phyloP scores from a whole-genome alignment of 1,140 invertebrate species.

The Zaprionus vittiger region DNA sequence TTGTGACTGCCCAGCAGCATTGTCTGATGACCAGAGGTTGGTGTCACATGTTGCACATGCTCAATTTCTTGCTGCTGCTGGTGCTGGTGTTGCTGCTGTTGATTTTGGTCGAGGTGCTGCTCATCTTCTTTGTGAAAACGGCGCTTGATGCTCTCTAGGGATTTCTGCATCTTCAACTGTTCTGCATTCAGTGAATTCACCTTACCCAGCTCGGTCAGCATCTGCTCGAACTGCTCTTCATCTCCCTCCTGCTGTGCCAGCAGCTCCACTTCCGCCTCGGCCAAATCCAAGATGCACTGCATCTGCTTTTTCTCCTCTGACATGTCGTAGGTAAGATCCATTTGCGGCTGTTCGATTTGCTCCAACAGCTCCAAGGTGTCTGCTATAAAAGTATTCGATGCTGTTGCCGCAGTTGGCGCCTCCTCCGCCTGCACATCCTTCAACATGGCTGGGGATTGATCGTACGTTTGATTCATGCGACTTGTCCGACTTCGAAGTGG shows the following conservation, averaged over 20 bases:
- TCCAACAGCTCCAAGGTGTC: constrained; percentile 69
- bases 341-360: constrained; percentile 69
- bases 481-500: constrained; percentile 35
- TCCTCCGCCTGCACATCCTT: constrained; percentile 12
- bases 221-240: constrained; percentile 80
- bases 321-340: constrained; percentile 57
- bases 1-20: constrained; percentile 41
- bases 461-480: constrained; percentile 47
- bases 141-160: constrained; percentile 76
- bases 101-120: constrained; percentile 6
- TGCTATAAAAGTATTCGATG: constrained; percentile 31
- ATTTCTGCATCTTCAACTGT: constrained; percentile 79
- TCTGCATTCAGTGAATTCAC: constrained; percentile 65
- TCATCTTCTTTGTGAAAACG: constrained; percentile 65
- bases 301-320: constrained; percentile 67
- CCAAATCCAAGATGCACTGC: constrained; percentile 73
- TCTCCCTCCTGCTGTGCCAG: constrained; percentile 73
- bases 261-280: constrained; percentile 76
- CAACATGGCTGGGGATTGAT: constrained; percentile 16
- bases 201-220: constrained; percentile 73
- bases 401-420: not conserved
- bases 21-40: constrained; percentile 27
- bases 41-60: constrained; percentile 19
- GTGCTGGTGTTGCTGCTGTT: constrained; percentile 13
- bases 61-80: constrained; percentile 23